Percentiles rank a stretch among this genome's conserved stretches.
phyloP scores from a whole-genome alignment of 2,797 vertebrate species.

The Acridotheres tristis region DNA sequence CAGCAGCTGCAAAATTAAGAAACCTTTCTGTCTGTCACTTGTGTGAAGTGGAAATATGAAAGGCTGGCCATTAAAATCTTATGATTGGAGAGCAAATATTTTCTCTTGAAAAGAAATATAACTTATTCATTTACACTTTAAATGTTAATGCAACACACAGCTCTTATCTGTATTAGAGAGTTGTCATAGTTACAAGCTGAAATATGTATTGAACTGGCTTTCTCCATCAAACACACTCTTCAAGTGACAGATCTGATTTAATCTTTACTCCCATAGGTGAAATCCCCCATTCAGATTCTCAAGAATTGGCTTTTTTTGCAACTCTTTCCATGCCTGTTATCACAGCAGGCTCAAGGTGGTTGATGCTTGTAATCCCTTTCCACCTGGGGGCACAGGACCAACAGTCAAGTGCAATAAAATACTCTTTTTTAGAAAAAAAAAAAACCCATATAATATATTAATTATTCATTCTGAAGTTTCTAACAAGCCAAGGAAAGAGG shows the following conservation, averaged over 20 bases:
- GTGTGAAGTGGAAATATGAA: background rate
- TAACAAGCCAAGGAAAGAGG: background rate
- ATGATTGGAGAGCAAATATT: constrained; percentile 45
- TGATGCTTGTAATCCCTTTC: background rate
- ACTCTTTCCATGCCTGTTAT: background rate
- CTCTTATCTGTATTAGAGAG: constrained; percentile 9
- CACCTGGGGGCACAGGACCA: background rate
- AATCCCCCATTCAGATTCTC: background rate
- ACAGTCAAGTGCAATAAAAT: background rate
- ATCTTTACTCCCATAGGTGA: background rate
- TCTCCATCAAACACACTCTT: background rate
- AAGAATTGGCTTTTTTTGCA: background rate
- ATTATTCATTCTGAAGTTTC: background rate
- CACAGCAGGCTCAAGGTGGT: background rate
- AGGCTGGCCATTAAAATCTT: background rate
- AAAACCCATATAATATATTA: accelerated
- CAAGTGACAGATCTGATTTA: constrained; percentile 21
- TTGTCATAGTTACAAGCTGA: constrained; percentile 41
- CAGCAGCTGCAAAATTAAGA: background rate
- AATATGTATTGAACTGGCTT: constrained; percentile 6
- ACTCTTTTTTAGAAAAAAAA: background rate
- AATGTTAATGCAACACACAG: constrained; percentile 14
- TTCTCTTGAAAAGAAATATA: constrained; percentile 6
- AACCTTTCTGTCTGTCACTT: background rate
- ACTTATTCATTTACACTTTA: constrained; percentile 38